Evolutionary conservation across 2,797 vertebrate species (phyloP).

Genomic region (Falco peregrinus): DNA sequence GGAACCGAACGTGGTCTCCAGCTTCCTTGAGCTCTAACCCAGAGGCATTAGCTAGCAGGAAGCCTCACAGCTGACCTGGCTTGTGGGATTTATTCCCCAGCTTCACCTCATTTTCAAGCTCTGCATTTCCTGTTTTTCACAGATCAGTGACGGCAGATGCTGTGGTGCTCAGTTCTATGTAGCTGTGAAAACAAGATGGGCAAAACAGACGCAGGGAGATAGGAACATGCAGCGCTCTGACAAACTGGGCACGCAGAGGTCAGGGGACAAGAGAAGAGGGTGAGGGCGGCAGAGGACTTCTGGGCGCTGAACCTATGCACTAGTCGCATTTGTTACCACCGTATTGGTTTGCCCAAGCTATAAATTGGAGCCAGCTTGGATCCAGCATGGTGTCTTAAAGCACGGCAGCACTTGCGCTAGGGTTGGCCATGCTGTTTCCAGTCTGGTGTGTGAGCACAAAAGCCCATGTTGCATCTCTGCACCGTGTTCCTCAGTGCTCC

Average conservation of each 20-base stretch:
- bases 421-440: neutral
- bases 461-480: neutral
- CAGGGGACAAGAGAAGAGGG: neutral
- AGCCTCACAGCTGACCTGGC: neutral
- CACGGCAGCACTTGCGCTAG: neutral
- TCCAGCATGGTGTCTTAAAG: neutral
- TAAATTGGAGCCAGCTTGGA: neutral
- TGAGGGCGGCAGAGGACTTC: neutral
- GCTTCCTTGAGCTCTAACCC: neutral
- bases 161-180: neutral
- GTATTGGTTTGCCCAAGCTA: neutral
- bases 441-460: neutral
- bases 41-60: neutral
- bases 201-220: neutral
- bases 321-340: neutral
- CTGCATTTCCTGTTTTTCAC: neutral
- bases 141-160: neutral
- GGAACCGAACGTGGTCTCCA: neutral
- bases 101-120: neutral
- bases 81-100: neutral
- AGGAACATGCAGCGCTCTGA: neutral
- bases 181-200: neutral
- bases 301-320: neutral
- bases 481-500: rapidly evolving
- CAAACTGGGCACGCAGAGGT: neutral